These are phyloP conservation scores for Cephus spinipes DNA, from an alignment of 2,888 invertebrate species.

Conservation along the genomic window DNA sequence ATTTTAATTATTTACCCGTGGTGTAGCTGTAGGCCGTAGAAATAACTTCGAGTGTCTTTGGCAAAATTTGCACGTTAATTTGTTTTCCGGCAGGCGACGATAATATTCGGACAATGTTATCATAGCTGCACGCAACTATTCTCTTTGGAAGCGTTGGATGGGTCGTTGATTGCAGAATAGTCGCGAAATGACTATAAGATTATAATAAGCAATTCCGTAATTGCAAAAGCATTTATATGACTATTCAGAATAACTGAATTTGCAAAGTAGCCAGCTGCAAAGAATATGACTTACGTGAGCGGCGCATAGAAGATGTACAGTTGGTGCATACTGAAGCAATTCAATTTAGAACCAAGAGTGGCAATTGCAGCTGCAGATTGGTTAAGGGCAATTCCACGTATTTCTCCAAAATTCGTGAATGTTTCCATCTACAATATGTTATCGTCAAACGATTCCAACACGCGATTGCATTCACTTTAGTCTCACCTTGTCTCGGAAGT, in stretches of 20 bases:
- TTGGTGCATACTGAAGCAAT: constrained; percentile 43
- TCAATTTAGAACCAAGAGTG: constrained; percentile 33
- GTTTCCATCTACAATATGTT: constrained; percentile 26
- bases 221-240: not conserved
- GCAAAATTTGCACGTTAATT: constrained; percentile 41
- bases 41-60: constrained; percentile 28
- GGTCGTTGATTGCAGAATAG: constrained; percentile 31
- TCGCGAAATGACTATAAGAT: constrained; percentile 12
- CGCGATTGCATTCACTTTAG: not conserved
- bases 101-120: constrained; percentile 41
- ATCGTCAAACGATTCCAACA: not conserved
- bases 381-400: constrained; percentile 32
- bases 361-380: constrained; percentile 31
- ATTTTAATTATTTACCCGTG: constrained; percentile 28
- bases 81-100: constrained; percentile 34
- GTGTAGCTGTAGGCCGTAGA: constrained; percentile 36
- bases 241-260: too few relatives aligned
- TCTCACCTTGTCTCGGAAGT: constrained; percentile 33
- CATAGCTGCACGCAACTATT: constrained; percentile 33
- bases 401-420: constrained; percentile 32
- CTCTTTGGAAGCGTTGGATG: constrained; percentile 40
- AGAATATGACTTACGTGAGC: constrained; percentile 35
- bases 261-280: not conserved
- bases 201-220: not conserved
- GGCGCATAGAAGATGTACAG: constrained; percentile 44